Evolutionary conservation across 1,140 invertebrate species (phyloP), one percentile per base, ranked within the genome.

Genomic region (Metaphire vulgaris): DNA sequence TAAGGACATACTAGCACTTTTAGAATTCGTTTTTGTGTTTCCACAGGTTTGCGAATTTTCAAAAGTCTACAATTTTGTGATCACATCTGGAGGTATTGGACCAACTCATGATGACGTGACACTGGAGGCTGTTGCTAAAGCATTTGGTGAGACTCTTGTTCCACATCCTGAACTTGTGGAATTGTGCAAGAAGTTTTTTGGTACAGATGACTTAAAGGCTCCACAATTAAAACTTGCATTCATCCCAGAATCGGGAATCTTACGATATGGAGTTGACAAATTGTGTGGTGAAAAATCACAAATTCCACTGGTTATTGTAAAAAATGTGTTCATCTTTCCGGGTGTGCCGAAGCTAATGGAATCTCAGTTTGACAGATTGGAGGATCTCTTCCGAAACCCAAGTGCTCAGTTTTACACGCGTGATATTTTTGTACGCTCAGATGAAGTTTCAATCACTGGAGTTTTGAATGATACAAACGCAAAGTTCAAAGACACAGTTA

Each of bases 51-150:
- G 26, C 26, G 74, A 88, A 65, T 92, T 92, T 84, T 92, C 91
- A 2, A 80, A 85, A 31, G 78, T 78, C 32, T 90, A 81, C 81
- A 88, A 87, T 69, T 86, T 91, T 86, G 92, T 94, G 34, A 88
- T 94, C 66, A 93, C 92, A 0, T 89, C 91, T 1, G 92, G 92
- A 67, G 92, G 92, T 34, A 90, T 94, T 80, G 93, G 92, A 30
- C 92, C 92, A 2, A 94, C 93, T 65, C 92, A 94, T 84, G 92
- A 94, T 86, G 93, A 94, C 86, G 86, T 92, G 76, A 94, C 92
- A 28, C 93, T 91, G 86, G 89, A 91, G 88, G 92, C 83, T 56
- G 81, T 93, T 14, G 91, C 91, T 12, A 88, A 89, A 84, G 92
- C 91, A 12, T 93, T 94, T 86, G 81, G 87, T 78, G 88, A 90